These are phyloP conservation scores for Exaiptasia diaphana DNA, from an alignment of 64 coral and sea anemone species.

Conservation along the genomic window DNA sequence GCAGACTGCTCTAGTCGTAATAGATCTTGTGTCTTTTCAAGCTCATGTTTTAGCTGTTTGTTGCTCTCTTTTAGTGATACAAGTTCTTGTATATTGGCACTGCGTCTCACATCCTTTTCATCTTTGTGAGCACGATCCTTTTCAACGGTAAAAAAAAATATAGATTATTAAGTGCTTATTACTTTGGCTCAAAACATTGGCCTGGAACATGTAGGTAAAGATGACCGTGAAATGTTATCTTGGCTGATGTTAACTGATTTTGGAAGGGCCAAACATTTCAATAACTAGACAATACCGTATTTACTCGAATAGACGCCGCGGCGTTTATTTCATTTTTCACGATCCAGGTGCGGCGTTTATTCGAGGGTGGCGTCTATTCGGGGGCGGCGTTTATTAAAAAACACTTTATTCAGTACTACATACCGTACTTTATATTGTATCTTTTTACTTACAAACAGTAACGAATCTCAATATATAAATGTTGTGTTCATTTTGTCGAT, in stretches of 20 bases:
- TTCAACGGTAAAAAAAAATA: not conserved
- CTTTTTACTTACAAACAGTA: too few species aligned
- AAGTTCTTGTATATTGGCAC: slow-evolving; percentile 86
- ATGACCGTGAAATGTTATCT: not conserved
- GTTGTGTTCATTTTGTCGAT: too few species aligned
- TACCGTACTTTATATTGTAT: too few species aligned
- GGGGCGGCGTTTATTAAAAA: too few species aligned
- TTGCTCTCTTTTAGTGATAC: slow-evolving; percentile 82
- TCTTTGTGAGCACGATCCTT: slow-evolving; percentile 89
- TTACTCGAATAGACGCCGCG: too few species aligned
- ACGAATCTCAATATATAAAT: too few species aligned
- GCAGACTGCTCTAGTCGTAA: slow-evolving; percentile 73
- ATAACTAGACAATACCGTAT: not conserved
- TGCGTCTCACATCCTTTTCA: slow-evolving; percentile 75
- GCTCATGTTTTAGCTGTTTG: slow-evolving; percentile 71
- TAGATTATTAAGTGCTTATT: not conserved
- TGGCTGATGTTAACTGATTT: not conserved
- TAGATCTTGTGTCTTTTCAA: slow-evolving; percentile 63
- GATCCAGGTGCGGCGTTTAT: not conserved
- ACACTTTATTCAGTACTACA: too few species aligned
- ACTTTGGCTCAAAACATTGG: too few species aligned
- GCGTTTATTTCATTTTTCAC: not conserved
- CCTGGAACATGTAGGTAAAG: not conserved
- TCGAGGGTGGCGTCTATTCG: not conserved
- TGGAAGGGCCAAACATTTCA: not conserved